Conservation (phyloP, 2,113 vertebrate genomes). For the Amphiprion ocellaris region DNA sequence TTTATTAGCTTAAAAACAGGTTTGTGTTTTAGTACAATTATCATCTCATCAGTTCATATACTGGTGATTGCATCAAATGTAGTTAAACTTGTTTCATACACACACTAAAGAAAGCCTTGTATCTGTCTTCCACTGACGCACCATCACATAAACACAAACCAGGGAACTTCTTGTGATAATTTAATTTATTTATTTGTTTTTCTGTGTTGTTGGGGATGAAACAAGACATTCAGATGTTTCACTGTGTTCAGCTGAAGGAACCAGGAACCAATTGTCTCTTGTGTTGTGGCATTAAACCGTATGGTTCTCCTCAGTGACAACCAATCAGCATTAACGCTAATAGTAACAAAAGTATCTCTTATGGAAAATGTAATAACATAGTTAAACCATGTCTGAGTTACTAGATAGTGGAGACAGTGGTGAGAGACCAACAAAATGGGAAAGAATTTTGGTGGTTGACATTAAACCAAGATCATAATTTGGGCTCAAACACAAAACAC, state of each 20-base stretch:
- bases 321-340: constrained; percentile 47
- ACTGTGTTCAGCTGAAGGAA: not conserved
- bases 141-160: not conserved
- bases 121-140: too few species aligned
- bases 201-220: not conserved
- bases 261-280: constrained; percentile 28
- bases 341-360: constrained; percentile 47
- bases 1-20: too few species aligned
- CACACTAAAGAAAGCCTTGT: too few species aligned
- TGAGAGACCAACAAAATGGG: constrained; percentile 58
- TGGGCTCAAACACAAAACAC: constrained; percentile 64
- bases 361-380: constrained; percentile 48
- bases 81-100: too few species aligned
- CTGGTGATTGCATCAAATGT: too few species aligned
- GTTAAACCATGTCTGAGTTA: constrained; percentile 47
- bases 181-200: constrained; percentile 4
- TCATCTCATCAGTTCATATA: too few species aligned
- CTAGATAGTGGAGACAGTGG: constrained; percentile 69
- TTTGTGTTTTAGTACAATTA: too few species aligned
- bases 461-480: constrained; percentile 67
- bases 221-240: not conserved
- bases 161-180: not conserved
- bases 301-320: constrained; percentile 21
- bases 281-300: constrained; percentile 14
- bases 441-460: constrained; percentile 66